Conservation (phyloP, 1,140 invertebrate species). For the Vanessa atalanta region DNA sequence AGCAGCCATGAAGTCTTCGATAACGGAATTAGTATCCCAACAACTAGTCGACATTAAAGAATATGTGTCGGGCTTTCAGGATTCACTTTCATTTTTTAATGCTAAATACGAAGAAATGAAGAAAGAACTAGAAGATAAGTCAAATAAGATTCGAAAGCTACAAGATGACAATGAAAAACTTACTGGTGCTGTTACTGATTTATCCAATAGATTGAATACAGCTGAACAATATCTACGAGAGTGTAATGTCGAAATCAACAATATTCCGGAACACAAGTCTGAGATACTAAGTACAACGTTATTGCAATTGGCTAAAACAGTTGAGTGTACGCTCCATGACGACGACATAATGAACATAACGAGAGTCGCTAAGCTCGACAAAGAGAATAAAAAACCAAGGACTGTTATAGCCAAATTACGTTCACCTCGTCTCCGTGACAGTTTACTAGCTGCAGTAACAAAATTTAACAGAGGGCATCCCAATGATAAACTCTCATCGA, state of each 20-base stretch:
- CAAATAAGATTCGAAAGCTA: background rate
- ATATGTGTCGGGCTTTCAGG: conserved; percentile 6
- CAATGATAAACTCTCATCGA: background rate
- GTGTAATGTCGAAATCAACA: conserved; percentile 5
- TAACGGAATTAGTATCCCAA: conserved; percentile 9
- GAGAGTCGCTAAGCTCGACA: background rate
- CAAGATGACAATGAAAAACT: conserved; percentile 2
- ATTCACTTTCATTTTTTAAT: conserved; percentile 8
- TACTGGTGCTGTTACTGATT: background rate
- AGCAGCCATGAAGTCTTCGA: conserved; percentile 10
- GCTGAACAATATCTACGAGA: background rate
- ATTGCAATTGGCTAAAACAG: background rate
- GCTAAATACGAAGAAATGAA: conserved; percentile 2
- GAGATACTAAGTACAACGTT: conserved; percentile 2
- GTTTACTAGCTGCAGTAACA: background rate
- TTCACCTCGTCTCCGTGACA: background rate
- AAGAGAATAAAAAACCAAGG: background rate
- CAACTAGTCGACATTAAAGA: conserved; percentile 16
- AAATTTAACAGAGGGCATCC: background rate
- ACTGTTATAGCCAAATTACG: conserved; percentile 8
- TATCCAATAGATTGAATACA: background rate
- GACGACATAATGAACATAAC: background rate
- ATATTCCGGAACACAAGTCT: conserved; percentile 1
- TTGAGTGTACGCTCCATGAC: background rate
- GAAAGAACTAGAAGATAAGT: background rate